Conservation (phyloP, 2,888 invertebrate genomes). For the Sturmia bella region DNA sequence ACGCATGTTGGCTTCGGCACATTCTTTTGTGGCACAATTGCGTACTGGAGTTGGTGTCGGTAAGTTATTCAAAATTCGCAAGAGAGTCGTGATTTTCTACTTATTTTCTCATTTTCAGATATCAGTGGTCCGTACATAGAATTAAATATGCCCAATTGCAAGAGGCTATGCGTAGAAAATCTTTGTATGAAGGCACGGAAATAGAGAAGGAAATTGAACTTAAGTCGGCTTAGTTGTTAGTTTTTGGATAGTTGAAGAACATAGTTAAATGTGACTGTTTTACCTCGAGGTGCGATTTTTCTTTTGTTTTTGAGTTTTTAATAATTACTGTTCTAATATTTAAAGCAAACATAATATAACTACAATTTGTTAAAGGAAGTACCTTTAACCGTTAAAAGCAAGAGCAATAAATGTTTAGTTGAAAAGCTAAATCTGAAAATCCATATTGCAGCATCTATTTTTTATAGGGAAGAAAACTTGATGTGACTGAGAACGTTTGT, state of each 20-base stretch:
- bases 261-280: too few relatives aligned
- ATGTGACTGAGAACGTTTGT: too few relatives aligned
- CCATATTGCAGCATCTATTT: too few relatives aligned
- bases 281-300: too few relatives aligned
- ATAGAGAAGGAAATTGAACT: conserved; percentile 80
- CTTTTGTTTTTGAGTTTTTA: too few relatives aligned
- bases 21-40: conserved; percentile 85
- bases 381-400: too few relatives aligned
- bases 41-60: conserved; percentile 87
- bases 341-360: too few relatives aligned
- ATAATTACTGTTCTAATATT: too few relatives aligned
- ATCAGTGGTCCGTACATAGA: conserved; percentile 86
- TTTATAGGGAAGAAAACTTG: too few relatives aligned
- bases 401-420: too few relatives aligned
- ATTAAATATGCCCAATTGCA: conserved; percentile 86
- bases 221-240: conserved; percentile 62
- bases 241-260: background rate
- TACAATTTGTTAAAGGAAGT: too few relatives aligned
- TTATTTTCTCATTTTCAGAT: conserved; percentile 80
- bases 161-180: conserved; percentile 85
- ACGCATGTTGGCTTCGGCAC: conserved; percentile 86
- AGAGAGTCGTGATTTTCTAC: background rate
- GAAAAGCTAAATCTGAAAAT: too few relatives aligned
- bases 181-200: conserved; percentile 85
- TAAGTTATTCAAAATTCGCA: conserved; percentile 63